These are phyloP conservation scores for Melanotaenia boesemani DNA, from an alignment of 2,797 vertebrate species.

Conservation along the genomic window DNA sequence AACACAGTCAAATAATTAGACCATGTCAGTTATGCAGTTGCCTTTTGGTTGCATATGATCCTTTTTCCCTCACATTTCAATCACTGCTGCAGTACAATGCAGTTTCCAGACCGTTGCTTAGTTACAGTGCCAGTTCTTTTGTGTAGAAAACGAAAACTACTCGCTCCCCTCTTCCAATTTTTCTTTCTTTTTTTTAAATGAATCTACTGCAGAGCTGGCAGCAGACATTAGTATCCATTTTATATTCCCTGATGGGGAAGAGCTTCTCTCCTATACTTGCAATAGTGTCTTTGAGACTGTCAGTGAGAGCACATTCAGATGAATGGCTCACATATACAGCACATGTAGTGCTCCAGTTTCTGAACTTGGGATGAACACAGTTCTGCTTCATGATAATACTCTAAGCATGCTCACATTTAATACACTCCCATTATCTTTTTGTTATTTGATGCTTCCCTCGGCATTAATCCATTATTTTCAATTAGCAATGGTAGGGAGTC, in stretches of 20 bases:
- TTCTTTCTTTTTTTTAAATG: slow-evolving; percentile 37
- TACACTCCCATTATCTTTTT: slow-evolving; percentile 72
- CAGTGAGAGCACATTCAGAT: slow-evolving; percentile 57
- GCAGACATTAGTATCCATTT: slow-evolving; percentile 76
- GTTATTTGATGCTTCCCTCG: slow-evolving; percentile 73
- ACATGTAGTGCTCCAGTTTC: slow-evolving; percentile 43
- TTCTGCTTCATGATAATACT: slow-evolving; percentile 58
- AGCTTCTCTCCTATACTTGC: slow-evolving; percentile 59
- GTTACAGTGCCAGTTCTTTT: slow-evolving; percentile 78
- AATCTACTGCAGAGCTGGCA: slow-evolving; percentile 71
- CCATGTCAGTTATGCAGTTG: slow-evolving; percentile 38
- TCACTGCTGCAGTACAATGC: slow-evolving; percentile 71
- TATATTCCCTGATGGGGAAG: slow-evolving; percentile 67
- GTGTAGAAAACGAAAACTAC: slow-evolving; percentile 67
- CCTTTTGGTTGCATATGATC: slow-evolving; percentile 56
- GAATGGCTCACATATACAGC: slow-evolving; percentile 60
- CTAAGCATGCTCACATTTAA: slow-evolving; percentile 69
- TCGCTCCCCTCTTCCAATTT: slow-evolving; percentile 22
- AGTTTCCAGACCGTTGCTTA: slow-evolving; percentile 77
- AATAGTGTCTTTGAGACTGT: slow-evolving; percentile 58
- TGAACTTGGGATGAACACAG: slow-evolving; percentile 41
- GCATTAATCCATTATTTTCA: slow-evolving; percentile 72
- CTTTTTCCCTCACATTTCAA: slow-evolving; percentile 72
- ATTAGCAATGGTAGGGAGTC: slow-evolving; percentile 54
- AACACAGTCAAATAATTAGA: slow-evolving; percentile 51